Evolutionary conservation across 2,113 vertebrate species (phyloP), one percentile per base, ranked within the genome.

Genomic region (Nipponia nippon): DNA sequence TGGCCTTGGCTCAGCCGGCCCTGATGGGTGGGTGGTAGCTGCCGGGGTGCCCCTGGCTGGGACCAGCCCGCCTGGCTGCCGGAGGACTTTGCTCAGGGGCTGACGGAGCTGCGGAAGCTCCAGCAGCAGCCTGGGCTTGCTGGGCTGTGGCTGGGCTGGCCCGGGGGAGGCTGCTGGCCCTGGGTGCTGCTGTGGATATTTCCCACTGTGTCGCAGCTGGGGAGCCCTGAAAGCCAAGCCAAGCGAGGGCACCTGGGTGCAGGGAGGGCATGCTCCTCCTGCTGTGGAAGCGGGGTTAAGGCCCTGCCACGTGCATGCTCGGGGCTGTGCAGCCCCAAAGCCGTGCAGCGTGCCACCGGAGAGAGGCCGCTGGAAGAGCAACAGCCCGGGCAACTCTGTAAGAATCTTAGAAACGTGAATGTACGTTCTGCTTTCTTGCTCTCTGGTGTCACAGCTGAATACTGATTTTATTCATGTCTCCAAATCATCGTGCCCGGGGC

Each of bases 331-430:
- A 40, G 13, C 10, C 61, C 46, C 2, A 1, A 44, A 58, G 52
- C 47, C 2, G 0, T 11, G n/a, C n/a, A 49, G 58, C 1, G 0
- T 3, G 36, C 9, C 47, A 72, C 29, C 4, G 0, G 36, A 46
- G 55, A 49, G 38, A 71, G 56, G 9, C 1, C 2, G 3, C 11
- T 53, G 38, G 26, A 40, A 34, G 9, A 67, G 16, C 53, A 87
- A 23, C 16, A 13, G 46, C 36, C 32, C 26, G 26, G 38, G 40
- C 62, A 67, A 46, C 42, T 73, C 34, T 25, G 13, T 11, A 16
- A 50, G 47, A 27, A 27, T n/a, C 16, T 38, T n/a, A 59, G 49
- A 58, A n/a, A 11, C 13, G 11, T 21, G 21, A 49, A 16, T 30
- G 23, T 26, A 6, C 47, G 9, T 30, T 86, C 36, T 76, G 25